Evolutionary conservation across 2,888 invertebrate species (phyloP).

Genomic region (Capitulum mitella): DNA sequence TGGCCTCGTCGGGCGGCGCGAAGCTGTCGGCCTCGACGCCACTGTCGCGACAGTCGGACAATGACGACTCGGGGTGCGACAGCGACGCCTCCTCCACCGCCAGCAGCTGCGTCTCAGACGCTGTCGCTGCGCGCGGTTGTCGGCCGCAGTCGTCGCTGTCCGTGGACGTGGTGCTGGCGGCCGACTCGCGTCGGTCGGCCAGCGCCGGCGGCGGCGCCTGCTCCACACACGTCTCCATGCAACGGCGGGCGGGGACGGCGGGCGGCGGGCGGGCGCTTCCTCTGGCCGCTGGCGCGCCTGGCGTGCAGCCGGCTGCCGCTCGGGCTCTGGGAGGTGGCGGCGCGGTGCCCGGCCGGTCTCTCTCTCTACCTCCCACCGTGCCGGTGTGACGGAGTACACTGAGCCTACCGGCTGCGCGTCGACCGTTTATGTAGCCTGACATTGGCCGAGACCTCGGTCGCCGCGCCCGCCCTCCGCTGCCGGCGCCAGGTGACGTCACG

Average conservation of each 20-base stretch:
- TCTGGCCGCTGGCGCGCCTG: not conserved
- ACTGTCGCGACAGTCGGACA: conserved; percentile 31
- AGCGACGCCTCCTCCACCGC: not conserved
- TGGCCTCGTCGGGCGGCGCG: conserved; percentile 34
- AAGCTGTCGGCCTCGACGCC: conserved; percentile 36
- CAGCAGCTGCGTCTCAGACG: not conserved
- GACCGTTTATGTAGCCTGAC: conserved; percentile 5
- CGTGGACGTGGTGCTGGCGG: not conserved
- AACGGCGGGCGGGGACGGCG: not conserved
- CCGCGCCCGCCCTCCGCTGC: too few species aligned
- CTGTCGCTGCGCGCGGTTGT: not conserved
- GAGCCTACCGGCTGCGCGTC: not conserved
- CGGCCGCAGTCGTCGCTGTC: conserved; percentile 17
- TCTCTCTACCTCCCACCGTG: not conserved
- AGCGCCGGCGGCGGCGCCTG: not conserved
- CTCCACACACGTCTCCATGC: conserved; percentile 1
- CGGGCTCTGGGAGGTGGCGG: not conserved
- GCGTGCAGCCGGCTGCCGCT: not conserved
- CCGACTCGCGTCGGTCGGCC: not conserved
- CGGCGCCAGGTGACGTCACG: too few species aligned
- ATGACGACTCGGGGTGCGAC: not conserved
- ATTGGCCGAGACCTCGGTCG: conserved; percentile 15
- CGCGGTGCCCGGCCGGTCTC: not conserved
- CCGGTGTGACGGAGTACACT: not conserved
- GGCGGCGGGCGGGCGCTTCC: not conserved